Evolutionary conservation across 2,113 vertebrate species (phyloP), one percentile per base, ranked within the genome.

Genomic region (Lasiurus cinereus): DNA sequence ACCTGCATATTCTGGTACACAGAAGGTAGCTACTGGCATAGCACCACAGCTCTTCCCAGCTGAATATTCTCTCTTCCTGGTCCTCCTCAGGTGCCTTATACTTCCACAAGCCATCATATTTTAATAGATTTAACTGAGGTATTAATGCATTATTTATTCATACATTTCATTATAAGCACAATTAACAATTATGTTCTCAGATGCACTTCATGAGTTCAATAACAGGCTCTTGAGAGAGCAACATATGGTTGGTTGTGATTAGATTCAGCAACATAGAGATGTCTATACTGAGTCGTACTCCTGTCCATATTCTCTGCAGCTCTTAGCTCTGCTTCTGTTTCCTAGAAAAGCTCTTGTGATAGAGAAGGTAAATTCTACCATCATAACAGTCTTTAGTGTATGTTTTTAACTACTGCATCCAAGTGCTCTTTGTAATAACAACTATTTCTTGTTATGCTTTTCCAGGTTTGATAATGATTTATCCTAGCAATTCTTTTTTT

Each of bases 61-160:
- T 66, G 21, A 96, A 83, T 14, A 15, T 8, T 56, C 62, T 18
- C 59, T 59, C 13, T 31, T 90, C 31, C 39, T n/a, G 31, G 15
- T 19, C 52, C 15, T 79, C 54, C 48, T 11, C 59, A 27, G 39
- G 11, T 21, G 33, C 21, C 62, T 31, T 78, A 43, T 5, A 24
- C 21, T 50, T 78, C 56, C 64, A 76, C 12, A 66, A 87, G 18
- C 16, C n/a, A 84, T 36, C 18, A 15, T 36, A 91, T 74, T 80
- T 82, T 88, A 84, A 82, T 54, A 78, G 29, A 50, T 90, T 94
- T 88, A 86, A 88, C 70, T 84, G 52, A 90, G 73, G 67, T 18
- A 29, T 72, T 78, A 85, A 92, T 70, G 54, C 13, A 74, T 84
- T 77, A 76, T 54, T 50, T 91, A 93, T 70, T 78, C 69, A 86